Evolutionary conservation across 2,113 vertebrate species (phyloP).

Genomic region (Chaetorhynchus papuensis): DNA sequence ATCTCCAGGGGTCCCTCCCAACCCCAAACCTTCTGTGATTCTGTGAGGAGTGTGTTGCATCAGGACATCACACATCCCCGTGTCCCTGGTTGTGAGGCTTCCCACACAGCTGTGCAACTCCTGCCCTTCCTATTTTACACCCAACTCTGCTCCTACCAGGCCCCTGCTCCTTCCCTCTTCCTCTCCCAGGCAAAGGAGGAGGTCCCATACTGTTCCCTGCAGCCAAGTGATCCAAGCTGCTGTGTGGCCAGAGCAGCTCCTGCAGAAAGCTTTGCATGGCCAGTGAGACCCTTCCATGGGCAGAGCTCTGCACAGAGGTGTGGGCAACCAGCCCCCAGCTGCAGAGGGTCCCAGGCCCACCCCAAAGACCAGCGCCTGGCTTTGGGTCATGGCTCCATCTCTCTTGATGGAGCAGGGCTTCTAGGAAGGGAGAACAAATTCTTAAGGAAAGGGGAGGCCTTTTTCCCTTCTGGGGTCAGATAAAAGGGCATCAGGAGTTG

Average conservation of each 20-base stretch:
- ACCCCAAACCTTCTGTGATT: background rate
- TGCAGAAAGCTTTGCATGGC: accelerated
- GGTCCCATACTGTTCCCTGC: background rate
- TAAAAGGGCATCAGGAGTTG: background rate
- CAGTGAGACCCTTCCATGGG: accelerated
- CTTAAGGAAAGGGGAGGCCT: background rate
- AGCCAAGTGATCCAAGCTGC: background rate
- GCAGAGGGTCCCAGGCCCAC: background rate
- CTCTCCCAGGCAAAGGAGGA: background rate
- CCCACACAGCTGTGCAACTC: background rate
- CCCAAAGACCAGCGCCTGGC: background rate
- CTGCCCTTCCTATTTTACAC: background rate
- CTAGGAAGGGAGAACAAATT: background rate
- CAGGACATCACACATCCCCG: background rate
- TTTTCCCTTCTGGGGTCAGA: background rate
- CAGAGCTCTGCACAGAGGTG: background rate
- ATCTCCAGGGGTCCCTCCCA: background rate
- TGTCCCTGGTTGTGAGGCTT: background rate
- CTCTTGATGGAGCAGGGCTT: background rate
- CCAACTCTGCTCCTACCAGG: background rate
- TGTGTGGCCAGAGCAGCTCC: background rate
- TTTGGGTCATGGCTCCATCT: background rate
- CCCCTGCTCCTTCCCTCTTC: background rate
- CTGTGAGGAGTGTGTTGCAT: background rate
- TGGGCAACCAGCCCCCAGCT: background rate